Evolutionary conservation across 2,113 vertebrate genomes (phyloP).

Genomic region (Setophaga kirtlandii): DNA sequence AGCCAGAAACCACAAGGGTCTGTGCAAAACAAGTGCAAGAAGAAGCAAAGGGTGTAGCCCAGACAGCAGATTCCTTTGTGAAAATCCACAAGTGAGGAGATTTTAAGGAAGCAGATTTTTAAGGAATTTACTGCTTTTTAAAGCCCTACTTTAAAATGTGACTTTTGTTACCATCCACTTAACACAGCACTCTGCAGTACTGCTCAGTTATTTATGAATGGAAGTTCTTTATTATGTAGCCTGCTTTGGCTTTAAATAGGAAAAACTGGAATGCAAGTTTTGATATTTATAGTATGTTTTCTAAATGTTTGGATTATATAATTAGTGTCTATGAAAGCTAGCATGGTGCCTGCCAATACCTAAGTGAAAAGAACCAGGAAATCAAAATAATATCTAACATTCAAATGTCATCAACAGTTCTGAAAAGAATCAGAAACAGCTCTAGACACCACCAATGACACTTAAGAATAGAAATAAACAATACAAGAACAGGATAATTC

Average conservation of each 20-base stretch:
- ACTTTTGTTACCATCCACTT: background rate
- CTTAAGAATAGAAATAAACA: background rate
- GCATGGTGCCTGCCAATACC: background rate
- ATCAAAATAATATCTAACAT: background rate
- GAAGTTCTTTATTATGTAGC: background rate
- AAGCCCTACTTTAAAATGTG: background rate
- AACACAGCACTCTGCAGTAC: background rate
- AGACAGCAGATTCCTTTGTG: background rate
- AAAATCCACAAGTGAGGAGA: background rate
- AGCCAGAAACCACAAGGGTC: background rate
- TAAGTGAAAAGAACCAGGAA: background rate
- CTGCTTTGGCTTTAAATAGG: background rate
- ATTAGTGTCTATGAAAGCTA: background rate
- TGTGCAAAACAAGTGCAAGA: background rate
- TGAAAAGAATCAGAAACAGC: background rate
- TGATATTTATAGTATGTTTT: background rate
- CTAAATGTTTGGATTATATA: background rate
- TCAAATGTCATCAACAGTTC: background rate
- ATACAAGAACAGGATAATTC: background rate
- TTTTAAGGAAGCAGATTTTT: background rate
- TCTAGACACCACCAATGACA: background rate
- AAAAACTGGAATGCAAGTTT: background rate
- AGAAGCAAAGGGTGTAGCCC: background rate
- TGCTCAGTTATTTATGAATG: background rate
- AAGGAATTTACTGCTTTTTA: background rate